Percentiles rank a stretch among this genome's conserved stretches.
Evolutionary conservation across 2,113 vertebrate species (phyloP).

Genomic region (Archocentrus centrarchus): DNA sequence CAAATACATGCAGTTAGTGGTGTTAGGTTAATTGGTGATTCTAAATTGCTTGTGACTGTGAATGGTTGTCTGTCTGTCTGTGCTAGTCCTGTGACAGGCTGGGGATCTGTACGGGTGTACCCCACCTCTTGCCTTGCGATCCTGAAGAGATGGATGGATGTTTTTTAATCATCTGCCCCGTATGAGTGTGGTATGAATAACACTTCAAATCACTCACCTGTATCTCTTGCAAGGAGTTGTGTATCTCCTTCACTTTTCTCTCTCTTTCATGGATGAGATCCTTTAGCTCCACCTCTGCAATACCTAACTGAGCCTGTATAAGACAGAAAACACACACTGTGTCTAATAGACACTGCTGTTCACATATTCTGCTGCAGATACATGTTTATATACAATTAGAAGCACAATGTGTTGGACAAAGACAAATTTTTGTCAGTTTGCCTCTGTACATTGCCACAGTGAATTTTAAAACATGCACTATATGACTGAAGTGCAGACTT

Average conservation of each 20-base stretch:
- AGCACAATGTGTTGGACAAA: neutral
- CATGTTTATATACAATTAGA: neutral
- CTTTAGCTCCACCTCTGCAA: constrained; percentile 71
- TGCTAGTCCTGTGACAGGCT: too few relatives aligned
- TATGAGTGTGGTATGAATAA: neutral
- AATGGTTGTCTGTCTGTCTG: too few relatives aligned
- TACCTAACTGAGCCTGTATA: constrained; percentile 73
- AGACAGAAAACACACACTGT: neutral
- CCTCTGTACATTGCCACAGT: too few relatives aligned
- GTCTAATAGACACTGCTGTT: rapidly evolving
- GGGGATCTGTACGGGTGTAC: too few relatives aligned
- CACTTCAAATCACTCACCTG: constrained; percentile 55
- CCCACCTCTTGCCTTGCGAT: too few relatives aligned
- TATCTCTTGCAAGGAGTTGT: constrained; percentile 60
- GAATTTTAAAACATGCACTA: neutral
- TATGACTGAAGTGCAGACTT: neutral
- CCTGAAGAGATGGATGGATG: too few relatives aligned
- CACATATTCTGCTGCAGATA: neutral
- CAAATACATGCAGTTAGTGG: too few relatives aligned
- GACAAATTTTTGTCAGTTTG: neutral
- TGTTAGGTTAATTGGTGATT: too few relatives aligned
- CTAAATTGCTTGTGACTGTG: too few relatives aligned
- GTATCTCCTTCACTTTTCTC: constrained; percentile 73
- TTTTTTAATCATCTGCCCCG: too few relatives aligned
- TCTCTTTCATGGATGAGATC: constrained; percentile 70